A percentile compares a stretch with the other conserved stretches of the same genome.
Evolutionary conservation across 2,113 vertebrate genomes (phyloP).

Genomic region (Podarcis cretensis): DNA sequence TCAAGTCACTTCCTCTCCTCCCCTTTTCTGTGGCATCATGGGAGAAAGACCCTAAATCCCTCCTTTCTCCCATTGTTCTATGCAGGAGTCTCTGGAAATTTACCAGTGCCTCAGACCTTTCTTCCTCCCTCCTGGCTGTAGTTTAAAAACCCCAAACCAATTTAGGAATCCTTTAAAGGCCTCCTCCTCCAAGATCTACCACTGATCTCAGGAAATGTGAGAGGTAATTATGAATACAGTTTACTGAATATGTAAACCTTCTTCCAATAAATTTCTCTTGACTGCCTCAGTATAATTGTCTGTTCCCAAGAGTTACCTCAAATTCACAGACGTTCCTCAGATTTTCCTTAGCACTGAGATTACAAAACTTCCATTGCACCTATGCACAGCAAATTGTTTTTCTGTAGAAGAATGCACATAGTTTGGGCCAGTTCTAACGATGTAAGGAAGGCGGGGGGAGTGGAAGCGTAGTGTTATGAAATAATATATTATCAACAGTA

Average conservation of each 20-base stretch:
- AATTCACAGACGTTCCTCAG: not conserved
- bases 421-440: not conserved
- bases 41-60: not conserved
- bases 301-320: not conserved
- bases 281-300: not conserved
- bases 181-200: not conserved
- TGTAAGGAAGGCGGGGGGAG: not conserved
- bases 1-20: slow-evolving; percentile 11
- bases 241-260: slow-evolving; percentile 1
- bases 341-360: not conserved
- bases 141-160: not conserved
- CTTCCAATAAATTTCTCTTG: not conserved
- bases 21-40: not conserved
- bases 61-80: slow-evolving; percentile 20
- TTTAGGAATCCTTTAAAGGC: not conserved
- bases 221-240: slow-evolving; percentile 4
- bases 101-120: not conserved
- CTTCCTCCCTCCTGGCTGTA: not conserved
- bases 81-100: slow-evolving; percentile 12
- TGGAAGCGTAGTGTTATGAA: not conserved
- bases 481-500: not conserved
- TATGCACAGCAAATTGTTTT: not conserved
- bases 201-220: slow-evolving; percentile 14
- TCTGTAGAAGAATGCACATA: not conserved
- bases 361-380: not conserved